A percentile compares a stretch with the other conserved stretches of the same genome.
phyloP scores from a whole-genome alignment of 2,113 vertebrate species.

The Chloroceryle aenea region DNA sequence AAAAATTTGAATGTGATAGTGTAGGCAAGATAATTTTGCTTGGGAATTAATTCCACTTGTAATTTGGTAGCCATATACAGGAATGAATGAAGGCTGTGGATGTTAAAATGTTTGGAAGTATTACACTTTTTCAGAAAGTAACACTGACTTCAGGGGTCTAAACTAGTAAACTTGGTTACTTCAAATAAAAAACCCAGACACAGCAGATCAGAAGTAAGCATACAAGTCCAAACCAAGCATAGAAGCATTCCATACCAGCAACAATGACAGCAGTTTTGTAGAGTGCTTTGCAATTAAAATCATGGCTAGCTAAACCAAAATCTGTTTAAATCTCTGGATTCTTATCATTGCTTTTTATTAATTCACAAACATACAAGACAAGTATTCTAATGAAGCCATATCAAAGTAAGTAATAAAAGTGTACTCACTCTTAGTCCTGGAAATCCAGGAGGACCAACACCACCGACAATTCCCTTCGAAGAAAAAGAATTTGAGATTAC shows the following conservation, averaged over 20 bases:
- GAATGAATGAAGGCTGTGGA: neutral
- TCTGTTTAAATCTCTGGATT: neutral
- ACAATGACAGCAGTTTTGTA: neutral
- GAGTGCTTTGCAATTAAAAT: neutral
- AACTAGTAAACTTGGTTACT: neutral
- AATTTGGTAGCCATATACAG: neutral
- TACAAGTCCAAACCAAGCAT: neutral
- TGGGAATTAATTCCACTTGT: neutral
- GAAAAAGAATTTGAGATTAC: neutral
- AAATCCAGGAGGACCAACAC: constrained; percentile 89
- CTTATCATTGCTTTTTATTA: neutral
- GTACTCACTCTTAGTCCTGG: constrained; percentile 93
- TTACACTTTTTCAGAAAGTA: neutral
- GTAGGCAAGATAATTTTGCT: neutral
- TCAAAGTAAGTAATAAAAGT: neutral
- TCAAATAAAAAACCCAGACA: neutral
- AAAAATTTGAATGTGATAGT: neutral
- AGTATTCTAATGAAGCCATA: neutral
- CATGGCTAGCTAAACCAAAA: neutral
- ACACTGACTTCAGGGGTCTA: neutral
- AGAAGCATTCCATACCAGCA: neutral
- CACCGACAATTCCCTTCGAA: constrained; percentile 89
- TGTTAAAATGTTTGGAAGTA: neutral
- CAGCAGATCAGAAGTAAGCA: neutral
- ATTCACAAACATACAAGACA: neutral